These are phyloP conservation scores for Danionella cerebrum DNA, from an alignment of 2,113 vertebrate genomes.

Conservation along the genomic window DNA sequence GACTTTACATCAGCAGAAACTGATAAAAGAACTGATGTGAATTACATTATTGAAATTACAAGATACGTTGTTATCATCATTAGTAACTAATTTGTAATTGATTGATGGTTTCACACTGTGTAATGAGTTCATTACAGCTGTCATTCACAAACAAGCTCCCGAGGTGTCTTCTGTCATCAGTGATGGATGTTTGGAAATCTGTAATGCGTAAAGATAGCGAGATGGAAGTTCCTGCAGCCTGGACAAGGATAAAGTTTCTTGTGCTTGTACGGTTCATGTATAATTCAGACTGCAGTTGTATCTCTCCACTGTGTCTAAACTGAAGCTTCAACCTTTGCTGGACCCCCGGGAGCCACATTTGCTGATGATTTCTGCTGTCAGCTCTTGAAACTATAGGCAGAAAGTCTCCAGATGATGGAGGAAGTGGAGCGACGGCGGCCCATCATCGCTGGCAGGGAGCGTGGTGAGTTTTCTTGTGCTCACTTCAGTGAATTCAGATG, in stretches of 20 bases:
- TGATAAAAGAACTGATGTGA: background rate
- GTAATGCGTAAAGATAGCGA: constrained; percentile 14
- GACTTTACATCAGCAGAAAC: too few species aligned
- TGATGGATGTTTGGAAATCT: constrained; percentile 10
- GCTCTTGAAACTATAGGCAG: background rate
- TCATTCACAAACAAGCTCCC: background rate
- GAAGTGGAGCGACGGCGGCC: constrained; percentile 57
- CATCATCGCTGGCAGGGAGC: constrained; percentile 61
- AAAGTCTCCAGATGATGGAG: constrained; percentile 45
- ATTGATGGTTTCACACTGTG: background rate
- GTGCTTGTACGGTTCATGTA: constrained; percentile 49
- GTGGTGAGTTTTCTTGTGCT: constrained; percentile 54
- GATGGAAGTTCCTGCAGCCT: background rate
- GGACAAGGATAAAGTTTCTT: constrained; percentile 55
- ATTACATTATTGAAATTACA: too few species aligned
- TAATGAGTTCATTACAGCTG: constrained; percentile 2
- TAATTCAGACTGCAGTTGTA: constrained; percentile 52
- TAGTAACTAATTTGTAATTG: background rate
- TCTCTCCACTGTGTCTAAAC: constrained; percentile 18
- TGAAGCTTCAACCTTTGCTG: constrained; percentile 17
- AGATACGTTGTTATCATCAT: too few species aligned
- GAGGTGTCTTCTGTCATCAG: background rate
- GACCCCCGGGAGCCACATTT: background rate
- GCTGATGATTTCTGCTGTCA: background rate
- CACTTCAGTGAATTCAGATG: background rate